phyloP scores from a whole-genome alignment of 2,888 invertebrate species.

The Lasioglossum marginatum region DNA sequence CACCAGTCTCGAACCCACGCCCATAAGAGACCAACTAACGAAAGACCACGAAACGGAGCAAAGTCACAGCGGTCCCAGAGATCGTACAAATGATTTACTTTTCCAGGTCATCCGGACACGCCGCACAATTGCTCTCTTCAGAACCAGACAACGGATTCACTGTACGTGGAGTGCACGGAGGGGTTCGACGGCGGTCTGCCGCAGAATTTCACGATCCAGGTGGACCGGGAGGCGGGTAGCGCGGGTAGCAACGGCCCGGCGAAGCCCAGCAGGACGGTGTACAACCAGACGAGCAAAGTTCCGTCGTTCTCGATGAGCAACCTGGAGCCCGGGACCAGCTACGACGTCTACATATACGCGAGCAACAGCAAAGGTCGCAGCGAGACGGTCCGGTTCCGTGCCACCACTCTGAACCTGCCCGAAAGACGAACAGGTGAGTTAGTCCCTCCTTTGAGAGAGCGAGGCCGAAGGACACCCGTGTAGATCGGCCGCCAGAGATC shows the following conservation, averaged over 20 bases:
- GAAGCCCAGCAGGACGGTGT: constrained; percentile 83
- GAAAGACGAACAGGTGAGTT: constrained; percentile 89
- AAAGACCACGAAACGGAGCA: neutral
- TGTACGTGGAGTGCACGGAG: constrained; percentile 90
- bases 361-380: constrained; percentile 91
- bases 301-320: constrained; percentile 89
- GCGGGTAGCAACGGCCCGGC: constrained; percentile 33
- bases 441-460: constrained; percentile 16
- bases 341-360: constrained; percentile 89
- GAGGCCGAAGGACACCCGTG: neutral
- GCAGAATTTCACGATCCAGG: constrained; percentile 91
- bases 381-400: constrained; percentile 88
- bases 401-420: constrained; percentile 90
- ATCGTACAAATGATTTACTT: constrained; percentile 27
- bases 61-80: neutral
- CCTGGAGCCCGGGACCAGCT: constrained; percentile 89
- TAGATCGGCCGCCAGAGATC: constrained; percentile 17
- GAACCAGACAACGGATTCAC: constrained; percentile 90
- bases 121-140: constrained; percentile 90
- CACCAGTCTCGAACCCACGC: neutral
- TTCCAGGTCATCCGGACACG: constrained; percentile 90
- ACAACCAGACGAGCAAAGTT: constrained; percentile 86
- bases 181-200: constrained; percentile 92
- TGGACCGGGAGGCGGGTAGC: constrained; percentile 82
- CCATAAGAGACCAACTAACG: neutral